These are phyloP conservation scores for Hylaeus anthracinus DNA, from an alignment of 1,140 invertebrate species.

Conservation along the genomic window DNA sequence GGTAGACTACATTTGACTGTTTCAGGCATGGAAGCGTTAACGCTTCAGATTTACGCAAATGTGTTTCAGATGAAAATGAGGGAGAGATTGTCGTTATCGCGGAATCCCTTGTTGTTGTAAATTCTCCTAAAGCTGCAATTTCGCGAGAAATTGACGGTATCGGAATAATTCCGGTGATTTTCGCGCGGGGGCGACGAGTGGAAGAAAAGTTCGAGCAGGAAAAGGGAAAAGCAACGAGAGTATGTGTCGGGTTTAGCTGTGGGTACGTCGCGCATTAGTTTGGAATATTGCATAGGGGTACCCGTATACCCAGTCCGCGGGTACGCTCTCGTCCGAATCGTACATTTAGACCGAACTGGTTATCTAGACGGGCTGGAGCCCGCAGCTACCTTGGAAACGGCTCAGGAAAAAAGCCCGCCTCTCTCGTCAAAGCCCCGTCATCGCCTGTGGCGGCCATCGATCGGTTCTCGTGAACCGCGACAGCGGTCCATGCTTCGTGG, in stretches of 20 bases:
- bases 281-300: slow-evolving; percentile 73
- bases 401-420: slow-evolving; percentile 62
- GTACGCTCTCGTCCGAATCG: slow-evolving; percentile 69
- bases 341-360: slow-evolving; percentile 72
- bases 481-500: neutral
- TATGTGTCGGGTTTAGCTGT: slow-evolving; percentile 46
- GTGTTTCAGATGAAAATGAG: too few relatives aligned
- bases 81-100: too few relatives aligned
- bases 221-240: neutral
- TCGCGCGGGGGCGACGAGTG: too few relatives aligned
- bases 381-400: slow-evolving; percentile 71
- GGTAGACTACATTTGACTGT: too few relatives aligned
- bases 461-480: slow-evolving; percentile 31
- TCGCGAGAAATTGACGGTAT: too few relatives aligned
- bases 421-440: slow-evolving; percentile 55
- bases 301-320: slow-evolving; percentile 72
- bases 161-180: too few relatives aligned
- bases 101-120: too few relatives aligned
- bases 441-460: slow-evolving; percentile 26
- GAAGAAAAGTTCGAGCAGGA: neutral
- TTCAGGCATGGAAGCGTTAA: too few relatives aligned
- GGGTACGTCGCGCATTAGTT: slow-evolving; percentile 68
- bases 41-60: too few relatives aligned
- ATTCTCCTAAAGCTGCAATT: too few relatives aligned
- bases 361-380: slow-evolving; percentile 73